These are phyloP conservation scores for Prunella strophiata DNA, from an alignment of 2,797 vertebrate genomes.

Conservation along the genomic window DNA sequence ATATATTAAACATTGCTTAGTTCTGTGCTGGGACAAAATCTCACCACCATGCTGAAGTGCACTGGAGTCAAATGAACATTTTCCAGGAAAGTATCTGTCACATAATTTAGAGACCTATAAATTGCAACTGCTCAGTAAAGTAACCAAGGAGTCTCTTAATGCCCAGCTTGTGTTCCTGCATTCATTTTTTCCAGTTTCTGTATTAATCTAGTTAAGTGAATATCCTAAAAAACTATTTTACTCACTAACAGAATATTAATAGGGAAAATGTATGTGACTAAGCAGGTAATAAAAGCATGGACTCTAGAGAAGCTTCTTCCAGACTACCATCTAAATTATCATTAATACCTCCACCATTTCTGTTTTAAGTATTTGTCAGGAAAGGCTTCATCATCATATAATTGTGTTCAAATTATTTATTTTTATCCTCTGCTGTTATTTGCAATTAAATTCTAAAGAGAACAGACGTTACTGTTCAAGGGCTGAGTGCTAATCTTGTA, in stretches of 20 bases:
- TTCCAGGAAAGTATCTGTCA: background rate
- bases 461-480: background rate
- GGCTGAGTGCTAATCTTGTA: constrained; percentile 34
- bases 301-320: background rate
- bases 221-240: constrained; percentile 15
- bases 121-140: background rate
- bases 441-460: constrained; percentile 34
- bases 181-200: constrained; percentile 8
- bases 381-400: constrained; percentile 29
- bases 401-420: constrained; percentile 42
- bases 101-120: background rate
- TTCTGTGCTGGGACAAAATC: background rate
- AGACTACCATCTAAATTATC: constrained; percentile 40
- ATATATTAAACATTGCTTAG: background rate
- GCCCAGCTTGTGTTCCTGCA: background rate
- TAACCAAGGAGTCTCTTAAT: background rate
- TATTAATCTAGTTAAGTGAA: constrained; percentile 20
- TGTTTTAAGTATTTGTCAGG: constrained; percentile 38
- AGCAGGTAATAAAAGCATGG: constrained; percentile 8
- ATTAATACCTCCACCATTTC: constrained; percentile 21
- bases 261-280: constrained; percentile 11
- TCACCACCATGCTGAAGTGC: background rate
- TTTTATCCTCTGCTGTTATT: constrained; percentile 39
- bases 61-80: background rate
- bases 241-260: constrained; percentile 41